Evolutionary conservation across 2,888 invertebrate genomes (phyloP), one percentile per base, ranked within the genome.

Genomic region (Caenorhabditis sp.): DNA sequence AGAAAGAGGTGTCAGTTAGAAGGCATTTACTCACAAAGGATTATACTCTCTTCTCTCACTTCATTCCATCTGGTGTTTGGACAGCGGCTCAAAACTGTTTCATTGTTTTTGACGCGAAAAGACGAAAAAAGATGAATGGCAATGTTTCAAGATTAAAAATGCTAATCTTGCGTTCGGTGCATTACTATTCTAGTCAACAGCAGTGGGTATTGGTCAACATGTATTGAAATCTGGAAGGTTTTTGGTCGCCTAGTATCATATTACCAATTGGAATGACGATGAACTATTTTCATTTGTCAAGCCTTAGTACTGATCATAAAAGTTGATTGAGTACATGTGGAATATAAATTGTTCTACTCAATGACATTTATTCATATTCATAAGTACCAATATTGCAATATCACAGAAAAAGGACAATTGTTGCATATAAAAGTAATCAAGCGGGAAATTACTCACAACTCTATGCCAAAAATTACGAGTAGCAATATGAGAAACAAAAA

Each of bases 11-110:
- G 76, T 67, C 61, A 61, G 65, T 67, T 74, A 35, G 65, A 74
- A 56, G 47, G 65, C 65, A 51, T 76, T 76, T 67, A 67, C 76
- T 61, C 61, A 76, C 76, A 67, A 76, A 76, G 61, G 76, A 76
- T 76, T 76, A 76, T 51, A 61, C 67, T 61, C n/a, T 37, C 47
- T 51, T 20, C 37, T 35, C 35, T 56, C 65, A 40, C 74, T 53
- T 51, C 64, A 28, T 35, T 65, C 40, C 24, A 60, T 60, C 64
- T 28, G 24, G 22, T 76, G 76, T 76, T 76, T 76, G 61, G 60
- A 35, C 26, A 76, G 50, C 67, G 61, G 76, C 76, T 76, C 67
- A 76, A 50, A 37, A 24, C 53, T 60, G 51, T 35, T 64, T 64
- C 64, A 64, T 50, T 64, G 64, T 64, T 64, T 56, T 72, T 56